Evolutionary conservation across 2,888 invertebrate genomes (phyloP), one percentile per base, ranked within the genome.

Genomic region (Cataglyphis cursor): DNA sequence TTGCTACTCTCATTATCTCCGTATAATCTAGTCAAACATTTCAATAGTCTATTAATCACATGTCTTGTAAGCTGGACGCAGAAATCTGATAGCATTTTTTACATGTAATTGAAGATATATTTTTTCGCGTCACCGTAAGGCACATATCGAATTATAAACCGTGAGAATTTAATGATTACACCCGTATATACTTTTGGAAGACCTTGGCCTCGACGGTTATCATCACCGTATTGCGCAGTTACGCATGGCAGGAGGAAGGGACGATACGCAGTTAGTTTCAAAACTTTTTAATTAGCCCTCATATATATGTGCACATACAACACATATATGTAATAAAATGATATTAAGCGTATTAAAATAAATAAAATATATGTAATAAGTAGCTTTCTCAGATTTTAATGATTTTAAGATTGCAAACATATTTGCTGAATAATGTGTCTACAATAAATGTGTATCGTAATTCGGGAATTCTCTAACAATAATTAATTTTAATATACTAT

Each of bases 201-300:
- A 74, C 74, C 74, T 74, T 74, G 74, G 64, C 74, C 73, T 61
- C 62, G 62, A n/a, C 1, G 15, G 31, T 21, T 31, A 21, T 62
- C 62, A 9, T n/a, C 62, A 62, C 8, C 0, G 15, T n/a, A 44
- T 28, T 44, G 31, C 74, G 74, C 44, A 74, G 44, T 21, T 62
- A 44, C 44, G 61, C 73, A 41, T 41, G 12, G 10, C 6, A 48
- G 12, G 10, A 0, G 18, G 48, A 48, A 48, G 48, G 48, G 18
- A 48, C 18, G 38, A 73, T 41, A 41, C 28, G 8, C 38, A 59
- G 5, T 48, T 48, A 6, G 31, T 44, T n/a, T 28, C 41, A 15
- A 15, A 44, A 21, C 15, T 61, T 21, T 74, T 41, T 24, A 28
- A 41, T 73, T n/a, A 15, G 38, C 28, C 9, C 61, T 28, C 44